These are phyloP conservation scores for Sandelia bainsii DNA, from an alignment of 2,797 vertebrate species.

Conservation along the genomic window DNA sequence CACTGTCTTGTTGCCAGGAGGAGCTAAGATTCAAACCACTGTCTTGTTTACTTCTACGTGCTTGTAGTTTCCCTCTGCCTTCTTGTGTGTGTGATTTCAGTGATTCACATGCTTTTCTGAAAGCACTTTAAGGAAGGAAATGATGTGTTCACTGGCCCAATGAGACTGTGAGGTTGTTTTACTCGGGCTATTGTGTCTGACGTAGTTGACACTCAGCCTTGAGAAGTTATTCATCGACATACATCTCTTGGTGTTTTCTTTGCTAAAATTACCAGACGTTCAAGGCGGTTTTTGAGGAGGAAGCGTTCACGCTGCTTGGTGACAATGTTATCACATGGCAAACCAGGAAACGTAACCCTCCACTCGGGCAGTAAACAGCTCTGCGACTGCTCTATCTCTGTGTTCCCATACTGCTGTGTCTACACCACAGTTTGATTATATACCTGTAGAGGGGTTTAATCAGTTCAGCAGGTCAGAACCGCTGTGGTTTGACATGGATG, in stretches of 20 bases:
- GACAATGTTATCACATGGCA: constrained; percentile 75
- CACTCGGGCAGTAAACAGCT: constrained; percentile 52
- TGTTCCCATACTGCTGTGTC: constrained; percentile 46
- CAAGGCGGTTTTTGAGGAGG: constrained; percentile 49
- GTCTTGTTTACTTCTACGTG: not conserved
- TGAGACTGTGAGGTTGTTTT: constrained; percentile 43
- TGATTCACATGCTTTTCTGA: constrained; percentile 29
- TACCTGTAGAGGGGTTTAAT: constrained; percentile 35
- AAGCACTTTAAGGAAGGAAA: constrained; percentile 63
- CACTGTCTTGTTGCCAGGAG: no score
- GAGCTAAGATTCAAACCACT: no score
- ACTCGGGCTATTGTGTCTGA: constrained; percentile 59
- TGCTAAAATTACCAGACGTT: constrained; percentile 50
- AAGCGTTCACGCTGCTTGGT: constrained; percentile 43
- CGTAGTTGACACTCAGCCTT: constrained; percentile 41
- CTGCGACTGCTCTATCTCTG: constrained; percentile 40
- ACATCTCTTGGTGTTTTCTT: constrained; percentile 48
- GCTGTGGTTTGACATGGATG: not conserved
- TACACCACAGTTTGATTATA: constrained; percentile 3
- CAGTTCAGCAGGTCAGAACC: not conserved
- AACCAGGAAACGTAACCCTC: constrained; percentile 62
- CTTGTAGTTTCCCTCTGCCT: constrained; percentile 14
- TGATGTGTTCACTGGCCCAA: constrained; percentile 30
- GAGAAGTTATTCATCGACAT: constrained; percentile 41
- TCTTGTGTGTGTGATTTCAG: constrained; percentile 52